Percentiles rank a stretch among this genome's conserved stretches.
Conservation (phyloP, 2,113 vertebrate species). For the Microtus montanus region DNA sequence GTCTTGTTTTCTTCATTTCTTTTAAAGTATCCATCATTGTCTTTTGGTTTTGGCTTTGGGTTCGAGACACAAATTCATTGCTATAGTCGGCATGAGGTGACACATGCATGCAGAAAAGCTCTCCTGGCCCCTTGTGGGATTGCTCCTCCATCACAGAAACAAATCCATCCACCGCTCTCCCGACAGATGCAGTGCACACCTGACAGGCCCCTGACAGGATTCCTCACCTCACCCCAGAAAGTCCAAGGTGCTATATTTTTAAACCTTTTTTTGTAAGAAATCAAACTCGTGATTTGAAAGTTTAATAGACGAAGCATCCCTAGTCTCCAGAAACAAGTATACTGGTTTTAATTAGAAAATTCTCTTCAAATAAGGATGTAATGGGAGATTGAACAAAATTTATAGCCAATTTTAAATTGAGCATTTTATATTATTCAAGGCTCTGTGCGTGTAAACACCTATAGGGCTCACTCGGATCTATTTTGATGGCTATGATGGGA, state of each 20-base stretch:
- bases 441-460: neutral
- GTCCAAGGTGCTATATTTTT: slow-evolving; percentile 9
- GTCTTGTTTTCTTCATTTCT: neutral
- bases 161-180: slow-evolving; percentile 54
- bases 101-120: slow-evolving; percentile 10
- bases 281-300: neutral
- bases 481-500: neutral
- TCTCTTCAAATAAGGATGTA: neutral
- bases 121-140: slow-evolving; percentile 43
- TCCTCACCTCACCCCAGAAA: neutral
- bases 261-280: slow-evolving; percentile 41
- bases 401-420: slow-evolving; percentile 21
- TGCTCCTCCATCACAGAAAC: slow-evolving; percentile 37
- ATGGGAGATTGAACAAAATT: slow-evolving; percentile 53
- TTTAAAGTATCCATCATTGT: neutral
- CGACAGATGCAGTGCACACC: slow-evolving; percentile 18
- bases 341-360: slow-evolving; percentile 48
- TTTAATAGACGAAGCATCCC: slow-evolving; percentile 43
- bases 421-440: neutral
- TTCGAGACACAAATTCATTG: slow-evolving; percentile 47
- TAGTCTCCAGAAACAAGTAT: slow-evolving; percentile 52
- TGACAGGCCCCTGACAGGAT: slow-evolving; percentile 62
- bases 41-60: slow-evolving; percentile 51
- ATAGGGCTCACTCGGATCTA: neutral
- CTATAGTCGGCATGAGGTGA: neutral